Conservation (phyloP, 2,113 vertebrate genomes). For the Osmerus mordax region DNA sequence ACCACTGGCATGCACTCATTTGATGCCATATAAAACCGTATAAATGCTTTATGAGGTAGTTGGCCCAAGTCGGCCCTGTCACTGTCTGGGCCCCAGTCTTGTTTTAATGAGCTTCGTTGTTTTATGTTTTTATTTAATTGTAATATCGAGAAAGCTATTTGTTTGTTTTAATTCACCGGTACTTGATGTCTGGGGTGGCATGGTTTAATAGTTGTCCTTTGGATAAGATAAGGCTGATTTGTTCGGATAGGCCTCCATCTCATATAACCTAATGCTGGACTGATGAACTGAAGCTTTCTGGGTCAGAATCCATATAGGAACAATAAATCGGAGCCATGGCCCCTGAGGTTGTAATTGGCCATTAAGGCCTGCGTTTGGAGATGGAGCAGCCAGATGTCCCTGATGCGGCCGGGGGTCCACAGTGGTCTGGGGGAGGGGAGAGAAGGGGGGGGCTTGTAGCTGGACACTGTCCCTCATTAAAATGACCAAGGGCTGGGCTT, state of each 20-base stretch:
- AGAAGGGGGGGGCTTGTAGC: conserved; percentile 38
- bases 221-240: conserved; percentile 70
- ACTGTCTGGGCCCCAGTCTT: conserved; percentile 15
- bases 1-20: conserved; percentile 31
- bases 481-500: conserved; percentile 48
- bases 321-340: conserved; percentile 60
- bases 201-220: conserved; percentile 64
- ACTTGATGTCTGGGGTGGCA: conserved; percentile 48
- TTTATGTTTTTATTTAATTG: conserved; percentile 49
- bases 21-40: conserved; percentile 27
- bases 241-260: conserved; percentile 69
- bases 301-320: conserved; percentile 58
- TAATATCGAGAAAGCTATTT: conserved; percentile 55
- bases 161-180: conserved; percentile 66
- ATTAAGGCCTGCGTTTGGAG: conserved; percentile 61
- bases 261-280: conserved; percentile 63
- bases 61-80: conserved; percentile 25
- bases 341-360: conserved; percentile 62
- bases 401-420: conserved; percentile 53
- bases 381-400: conserved; percentile 67
- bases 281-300: conserved; percentile 53
- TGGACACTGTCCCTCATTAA: conserved; percentile 67
- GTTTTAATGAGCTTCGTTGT: conserved; percentile 39
- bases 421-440: conserved; percentile 13
- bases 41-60: conserved; percentile 57